Evolutionary conservation across 2,797 vertebrate genomes (phyloP).

Genomic region (Gouania willdenowi): DNA sequence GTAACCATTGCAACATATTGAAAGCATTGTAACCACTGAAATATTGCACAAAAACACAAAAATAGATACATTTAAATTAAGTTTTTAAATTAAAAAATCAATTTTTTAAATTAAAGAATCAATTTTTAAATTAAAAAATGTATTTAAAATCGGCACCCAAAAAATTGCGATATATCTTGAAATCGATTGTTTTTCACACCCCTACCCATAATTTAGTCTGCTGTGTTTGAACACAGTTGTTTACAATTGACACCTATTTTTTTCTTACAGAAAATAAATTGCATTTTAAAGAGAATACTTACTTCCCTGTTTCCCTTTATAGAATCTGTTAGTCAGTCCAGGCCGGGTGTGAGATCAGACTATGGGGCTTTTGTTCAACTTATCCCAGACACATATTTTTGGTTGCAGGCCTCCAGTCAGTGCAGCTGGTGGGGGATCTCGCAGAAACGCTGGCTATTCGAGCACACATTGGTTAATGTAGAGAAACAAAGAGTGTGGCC

Average conservation of each 20-base stretch:
- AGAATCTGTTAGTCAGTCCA: slow-evolving; percentile 40
- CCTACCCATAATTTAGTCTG: neutral
- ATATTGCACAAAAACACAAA: too few relatives aligned
- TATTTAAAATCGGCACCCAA: too few relatives aligned
- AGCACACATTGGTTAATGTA: slow-evolving; percentile 24
- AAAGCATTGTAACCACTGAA: too few relatives aligned
- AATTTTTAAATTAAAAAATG: too few relatives aligned
- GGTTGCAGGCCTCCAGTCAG: slow-evolving; percentile 38
- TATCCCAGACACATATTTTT: slow-evolving; percentile 61
- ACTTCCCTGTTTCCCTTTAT: slow-evolving; percentile 56
- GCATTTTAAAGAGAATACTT: slow-evolving; percentile 28
- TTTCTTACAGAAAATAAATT: slow-evolving; percentile 20
- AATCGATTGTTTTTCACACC: neutral
- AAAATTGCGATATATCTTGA: too few relatives aligned
- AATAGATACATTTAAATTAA: too few relatives aligned
- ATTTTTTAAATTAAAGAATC: too few relatives aligned
- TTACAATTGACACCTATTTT: slow-evolving; percentile 1
- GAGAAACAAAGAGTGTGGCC: slow-evolving; percentile 51
- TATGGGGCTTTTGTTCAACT: slow-evolving; percentile 62
- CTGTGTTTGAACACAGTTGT: slow-evolving; percentile 14
- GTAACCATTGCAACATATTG: too few relatives aligned
- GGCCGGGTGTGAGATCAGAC: slow-evolving; percentile 50
- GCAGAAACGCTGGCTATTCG: slow-evolving; percentile 39
- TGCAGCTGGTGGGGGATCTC: slow-evolving; percentile 40
- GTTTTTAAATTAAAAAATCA: too few relatives aligned